Evolutionary conservation across 2,113 vertebrate genomes (phyloP).

Genomic region (Arvicanthis niloticus): DNA sequence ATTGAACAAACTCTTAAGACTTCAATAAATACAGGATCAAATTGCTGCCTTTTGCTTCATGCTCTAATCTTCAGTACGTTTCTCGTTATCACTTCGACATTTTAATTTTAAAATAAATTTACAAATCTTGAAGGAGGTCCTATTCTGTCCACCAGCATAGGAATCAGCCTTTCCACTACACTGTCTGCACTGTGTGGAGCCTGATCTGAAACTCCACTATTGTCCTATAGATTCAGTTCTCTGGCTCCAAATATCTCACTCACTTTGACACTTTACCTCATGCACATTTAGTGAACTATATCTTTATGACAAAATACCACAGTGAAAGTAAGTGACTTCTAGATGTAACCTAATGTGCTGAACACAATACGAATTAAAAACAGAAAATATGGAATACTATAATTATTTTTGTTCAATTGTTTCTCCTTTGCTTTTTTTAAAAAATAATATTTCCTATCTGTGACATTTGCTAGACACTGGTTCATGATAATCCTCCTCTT

Average conservation of each 20-base stretch:
- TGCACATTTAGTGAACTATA: background rate
- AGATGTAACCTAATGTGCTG: background rate
- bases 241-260: background rate
- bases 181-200: background rate
- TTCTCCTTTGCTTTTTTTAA: background rate
- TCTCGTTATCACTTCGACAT: background rate
- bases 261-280: background rate
- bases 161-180: background rate
- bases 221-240: background rate
- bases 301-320: background rate
- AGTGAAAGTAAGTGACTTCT: background rate
- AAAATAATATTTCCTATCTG: background rate
- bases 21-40: background rate
- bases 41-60: background rate
- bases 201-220: background rate
- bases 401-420: background rate
- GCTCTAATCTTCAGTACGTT: background rate
- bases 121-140: constrained; percentile 1
- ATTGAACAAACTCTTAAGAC: constrained; percentile 3
- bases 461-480: background rate
- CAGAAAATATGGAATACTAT: background rate
- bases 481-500: background rate
- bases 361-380: background rate
- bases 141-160: background rate
- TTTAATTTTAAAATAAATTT: constrained; percentile 8